Conservation (phyloP, 2,797 vertebrate species). For the Girardinus metallicus region DNA sequence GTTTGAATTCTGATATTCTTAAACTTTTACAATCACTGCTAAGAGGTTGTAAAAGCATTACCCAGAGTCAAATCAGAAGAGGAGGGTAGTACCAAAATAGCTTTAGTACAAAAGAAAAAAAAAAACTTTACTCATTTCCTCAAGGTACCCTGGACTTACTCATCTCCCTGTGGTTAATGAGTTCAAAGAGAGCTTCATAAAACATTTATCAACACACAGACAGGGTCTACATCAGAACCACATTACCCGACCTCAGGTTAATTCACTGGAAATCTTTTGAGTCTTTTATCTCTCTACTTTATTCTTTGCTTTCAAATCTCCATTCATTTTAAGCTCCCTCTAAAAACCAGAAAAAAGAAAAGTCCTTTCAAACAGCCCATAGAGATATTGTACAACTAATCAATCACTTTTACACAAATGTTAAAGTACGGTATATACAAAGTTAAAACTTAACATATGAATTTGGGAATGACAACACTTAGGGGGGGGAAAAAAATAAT, state of each 20-base stretch:
- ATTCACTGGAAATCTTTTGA: slow-evolving; percentile 69
- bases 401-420: background rate
- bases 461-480: background rate
- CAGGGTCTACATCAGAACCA: slow-evolving; percentile 45
- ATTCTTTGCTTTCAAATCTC: slow-evolving; percentile 9
- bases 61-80: slow-evolving; percentile 27
- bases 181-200: slow-evolving; percentile 75
- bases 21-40: background rate
- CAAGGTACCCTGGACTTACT: slow-evolving; percentile 23
- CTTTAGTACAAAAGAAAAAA: slow-evolving; percentile 45
- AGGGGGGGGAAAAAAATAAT: background rate
- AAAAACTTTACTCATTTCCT: slow-evolving; percentile 36
- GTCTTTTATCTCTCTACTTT: slow-evolving; percentile 32
- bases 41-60: slow-evolving; percentile 29
- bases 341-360: slow-evolving; percentile 23
- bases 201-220: slow-evolving; percentile 74
- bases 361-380: slow-evolving; percentile 22
- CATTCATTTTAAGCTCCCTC: slow-evolving; percentile 30
- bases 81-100: slow-evolving; percentile 27
- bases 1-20: background rate
- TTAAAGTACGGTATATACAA: background rate
- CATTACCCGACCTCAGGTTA: slow-evolving; percentile 71
- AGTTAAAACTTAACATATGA: background rate
- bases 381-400: slow-evolving; percentile 5
- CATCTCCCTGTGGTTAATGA: slow-evolving; percentile 56